Evolutionary conservation across 2,113 vertebrate genomes (phyloP), one percentile per base, ranked within the genome.

Genomic region (Microcebus griseorufus): DNA sequence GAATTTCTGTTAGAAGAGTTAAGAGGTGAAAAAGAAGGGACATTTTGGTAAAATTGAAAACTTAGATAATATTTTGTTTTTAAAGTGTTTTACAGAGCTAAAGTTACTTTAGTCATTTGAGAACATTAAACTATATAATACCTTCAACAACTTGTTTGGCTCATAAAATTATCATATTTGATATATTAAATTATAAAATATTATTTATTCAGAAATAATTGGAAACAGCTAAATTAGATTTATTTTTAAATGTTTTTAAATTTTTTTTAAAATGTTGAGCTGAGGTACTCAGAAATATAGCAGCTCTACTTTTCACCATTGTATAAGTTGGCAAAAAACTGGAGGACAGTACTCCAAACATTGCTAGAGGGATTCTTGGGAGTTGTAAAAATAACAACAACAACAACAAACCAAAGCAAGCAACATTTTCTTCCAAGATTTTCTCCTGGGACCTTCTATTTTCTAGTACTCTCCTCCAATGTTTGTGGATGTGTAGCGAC

Each of bases 1-100:
- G 32, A 86, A 72, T 80, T 94, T 96, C 86, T 93, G 23, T 87
- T 69, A 88, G 78, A 96, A 64, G 18, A 96, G 65, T 55, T 37
- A 42, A 92, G 37, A 92, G 51, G 27, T 89, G 12, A 48, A 34
- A 58, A 73, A 83, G 39, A 75, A 85, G 75, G 76, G n/a, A 73
- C 12, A 69, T 65, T 65, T 84, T 95, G 69, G 70, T 5, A 96
- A 81, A 94, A 72, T 81, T 80, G 85, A 81, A 96, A 53, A 22
- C 11, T 32, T 23, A 75, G 16, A 32, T 12, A 75, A 32, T 45
- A 37, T 90, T 83, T 79, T 82, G 25, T 64, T 88, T 91, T 76
- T 72, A 79, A 16, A 78, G n/a, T 27, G 8, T 80, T 86, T 94
- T 94, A 53, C 22, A 90, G 73, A 60, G 58, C 29, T 22, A 39